Evolutionary conservation across 2,888 invertebrate species (phyloP).

Genomic region (Drosophila ustulata): DNA sequence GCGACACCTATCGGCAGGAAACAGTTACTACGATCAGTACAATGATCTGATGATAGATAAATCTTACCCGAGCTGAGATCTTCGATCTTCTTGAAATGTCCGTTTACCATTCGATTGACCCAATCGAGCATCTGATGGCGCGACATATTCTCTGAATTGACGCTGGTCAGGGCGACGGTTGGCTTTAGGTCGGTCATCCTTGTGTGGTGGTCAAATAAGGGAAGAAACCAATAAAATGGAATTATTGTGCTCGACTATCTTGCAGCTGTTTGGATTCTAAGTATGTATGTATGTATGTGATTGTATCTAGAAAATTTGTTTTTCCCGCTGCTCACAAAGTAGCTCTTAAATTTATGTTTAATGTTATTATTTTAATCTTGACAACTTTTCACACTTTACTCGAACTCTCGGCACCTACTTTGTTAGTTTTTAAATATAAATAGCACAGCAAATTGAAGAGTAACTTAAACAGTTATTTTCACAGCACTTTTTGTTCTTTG

Average conservation of each 20-base stretch:
- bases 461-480: neutral
- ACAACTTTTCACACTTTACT: neutral
- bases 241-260: neutral
- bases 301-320: neutral
- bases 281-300: neutral
- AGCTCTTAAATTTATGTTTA: slow-evolving; percentile 4
- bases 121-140: slow-evolving; percentile 99
- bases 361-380: neutral
- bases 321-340: slow-evolving; percentile 12
- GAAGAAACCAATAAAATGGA: neutral
- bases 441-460: neutral
- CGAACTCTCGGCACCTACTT: slow-evolving; percentile 1
- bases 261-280: neutral
- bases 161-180: slow-evolving; percentile 69
- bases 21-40: neutral
- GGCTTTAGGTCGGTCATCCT: slow-evolving; percentile 66
- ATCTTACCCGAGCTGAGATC: slow-evolving; percentile 92
- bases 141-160: slow-evolving; percentile 93
- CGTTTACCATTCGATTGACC: slow-evolving; percentile 98
- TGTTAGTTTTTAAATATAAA: neutral
- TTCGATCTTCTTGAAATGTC: slow-evolving; percentile 97
- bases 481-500: neutral
- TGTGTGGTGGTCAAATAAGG: neutral
- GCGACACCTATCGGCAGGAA: slow-evolving; percentile 90
- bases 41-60: neutral